Base-by-base conservation (phyloP, 1,140 invertebrate genomes). In the Probaryconus sp. region DNA sequence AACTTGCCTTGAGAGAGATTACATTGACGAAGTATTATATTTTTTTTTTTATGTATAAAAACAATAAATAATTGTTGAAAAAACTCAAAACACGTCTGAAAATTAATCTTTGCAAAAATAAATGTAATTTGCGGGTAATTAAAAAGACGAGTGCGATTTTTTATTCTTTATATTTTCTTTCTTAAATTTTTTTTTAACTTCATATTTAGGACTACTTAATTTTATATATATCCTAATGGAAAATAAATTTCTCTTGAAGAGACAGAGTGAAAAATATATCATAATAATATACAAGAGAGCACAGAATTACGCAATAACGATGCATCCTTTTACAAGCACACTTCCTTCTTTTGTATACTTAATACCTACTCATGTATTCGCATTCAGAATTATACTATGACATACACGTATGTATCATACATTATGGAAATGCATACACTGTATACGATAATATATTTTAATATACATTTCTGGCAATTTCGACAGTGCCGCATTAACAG, bases 231-330 rank as follows among this genome's bases (percentile, higher is more conserved):
- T 10, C 1, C 11, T 43, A 45, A 58, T 7, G 17, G 18, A 16
- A 58, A 58, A 58, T 58, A 7, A 58, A 24, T 31, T 58, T 24
- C 42, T 45, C 40, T 45, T 40, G 40, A 45, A 45, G 53, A 58
- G 53, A 45, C 17, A 58, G 37, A 58, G 53, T 58, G 53, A 58
- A 58, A 58, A 58, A 58, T 58, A 58, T 60, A 60, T 45, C 21
- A 45, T 58, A 58, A 60, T 60, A 42, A 30, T 55, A 60, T 60
- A 47, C 24, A 58, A 60, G 55, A 47, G 55, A 60, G 40, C 55
- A n/a, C n/a, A 56, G 31, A 17, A 43, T 56, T 43, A 56, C 53
- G 53, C 53, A 5, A 33, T 56, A 56, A 56, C 35, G 53, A 43
- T 16, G 26, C 38, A 55, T 30, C 9, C 35, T 30, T 42, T 9